Percentiles rank a stretch among this genome's conserved stretches.
These are phyloP conservation scores for Mus caroli DNA, from an alignment of 2,797 vertebrate species.

Conservation along the genomic window DNA sequence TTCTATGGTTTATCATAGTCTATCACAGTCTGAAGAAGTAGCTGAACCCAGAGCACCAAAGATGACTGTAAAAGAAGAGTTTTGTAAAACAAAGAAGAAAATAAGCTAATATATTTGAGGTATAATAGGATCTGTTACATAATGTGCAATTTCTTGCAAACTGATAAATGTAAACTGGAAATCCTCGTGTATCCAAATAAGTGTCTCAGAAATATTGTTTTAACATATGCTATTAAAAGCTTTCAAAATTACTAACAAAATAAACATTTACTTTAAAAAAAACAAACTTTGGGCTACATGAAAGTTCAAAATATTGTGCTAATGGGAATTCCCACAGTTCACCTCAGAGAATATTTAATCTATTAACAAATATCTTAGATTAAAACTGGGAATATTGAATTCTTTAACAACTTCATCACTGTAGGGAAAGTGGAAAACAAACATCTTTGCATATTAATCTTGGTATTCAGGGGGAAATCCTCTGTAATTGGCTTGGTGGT, in stretches of 20 bases:
- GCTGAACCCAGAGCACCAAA: not conserved
- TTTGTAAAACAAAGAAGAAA: not conserved
- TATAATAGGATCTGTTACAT: not conserved
- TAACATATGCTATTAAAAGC: not conserved
- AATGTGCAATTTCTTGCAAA: not conserved
- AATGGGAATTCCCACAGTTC: conserved; percentile 11
- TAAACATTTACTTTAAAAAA: conserved; percentile 1
- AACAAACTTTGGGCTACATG: not conserved
- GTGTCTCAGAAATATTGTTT: conserved; percentile 7
- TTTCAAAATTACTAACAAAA: conserved; percentile 16
- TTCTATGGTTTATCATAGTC: not conserved
- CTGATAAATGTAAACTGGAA: not conserved
- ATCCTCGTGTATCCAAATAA: not conserved
- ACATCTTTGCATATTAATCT: not conserved
- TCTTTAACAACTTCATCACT: not conserved
- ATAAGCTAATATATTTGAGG: not conserved
- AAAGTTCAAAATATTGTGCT: conserved; percentile 51
- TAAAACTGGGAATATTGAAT: conserved; percentile 18
- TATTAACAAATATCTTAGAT: conserved; percentile 21
- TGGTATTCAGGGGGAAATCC: not conserved
- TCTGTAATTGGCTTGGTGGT: not conserved
- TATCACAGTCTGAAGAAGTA: not conserved
- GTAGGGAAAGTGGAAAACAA: not conserved
- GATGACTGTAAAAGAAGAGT: not conserved
- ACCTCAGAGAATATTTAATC: not conserved